Percentiles rank a stretch among this genome's conserved stretches.
Conservation (phyloP, 2,888 invertebrate genomes). For the Bugulina stolonifera region DNA sequence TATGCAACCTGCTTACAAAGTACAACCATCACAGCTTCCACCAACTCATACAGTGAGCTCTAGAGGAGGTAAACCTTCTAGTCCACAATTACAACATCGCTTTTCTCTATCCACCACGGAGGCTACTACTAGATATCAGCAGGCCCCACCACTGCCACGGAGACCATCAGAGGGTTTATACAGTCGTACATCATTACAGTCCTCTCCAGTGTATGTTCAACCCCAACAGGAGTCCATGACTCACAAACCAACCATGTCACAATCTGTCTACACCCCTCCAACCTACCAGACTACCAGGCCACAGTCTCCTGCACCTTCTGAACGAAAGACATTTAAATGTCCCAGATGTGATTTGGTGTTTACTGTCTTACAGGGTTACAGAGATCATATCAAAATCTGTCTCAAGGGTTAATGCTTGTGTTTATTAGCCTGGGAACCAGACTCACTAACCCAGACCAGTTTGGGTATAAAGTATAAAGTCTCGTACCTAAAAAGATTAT, state of each 20-base stretch:
- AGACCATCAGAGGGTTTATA: neutral
- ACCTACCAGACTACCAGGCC: neutral
- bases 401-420: slow-evolving; percentile 3
- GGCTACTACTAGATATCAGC: neutral
- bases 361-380: slow-evolving; percentile 5
- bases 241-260: neutral
- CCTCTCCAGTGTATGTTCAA: too few relatives aligned
- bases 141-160: neutral
- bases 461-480: too few relatives aligned
- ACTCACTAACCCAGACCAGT: too few relatives aligned
- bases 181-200: neutral
- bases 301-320: neutral
- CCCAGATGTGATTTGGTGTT: slow-evolving; percentile 16
- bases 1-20: neutral
- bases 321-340: slow-evolving; percentile 17
- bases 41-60: neutral
- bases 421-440: too few relatives aligned
- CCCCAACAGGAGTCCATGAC: neutral
- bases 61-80: neutral
- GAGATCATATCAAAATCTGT: slow-evolving; percentile 19
- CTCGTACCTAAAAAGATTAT: too few relatives aligned
- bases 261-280: neutral
- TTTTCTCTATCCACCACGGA: neutral
- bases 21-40: neutral
- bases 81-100: neutral